Evolutionary conservation across 1,140 invertebrate genomes (phyloP).

Genomic region (Lysiphlebus fabarum): DNA sequence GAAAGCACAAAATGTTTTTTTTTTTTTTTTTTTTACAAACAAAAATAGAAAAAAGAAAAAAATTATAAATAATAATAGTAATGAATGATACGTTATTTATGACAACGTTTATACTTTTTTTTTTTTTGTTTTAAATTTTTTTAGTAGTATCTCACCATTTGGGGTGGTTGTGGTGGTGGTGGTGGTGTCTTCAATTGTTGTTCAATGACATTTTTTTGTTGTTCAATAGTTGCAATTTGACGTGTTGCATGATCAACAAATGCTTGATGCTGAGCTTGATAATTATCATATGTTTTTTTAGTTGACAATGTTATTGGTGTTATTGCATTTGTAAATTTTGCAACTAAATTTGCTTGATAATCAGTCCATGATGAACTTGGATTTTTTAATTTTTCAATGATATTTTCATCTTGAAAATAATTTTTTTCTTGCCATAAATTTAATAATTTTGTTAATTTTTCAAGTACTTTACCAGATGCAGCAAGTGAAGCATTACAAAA

Average conservation of each 20-base stretch:
- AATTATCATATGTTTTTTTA: slow-evolving; percentile 74
- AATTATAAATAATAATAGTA: background rate
- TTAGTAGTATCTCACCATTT: slow-evolving; percentile 17
- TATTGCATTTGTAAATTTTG: slow-evolving; percentile 73
- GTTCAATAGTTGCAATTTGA: slow-evolving; percentile 79
- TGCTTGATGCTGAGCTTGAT: slow-evolving; percentile 91
- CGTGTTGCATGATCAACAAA: slow-evolving; percentile 88
- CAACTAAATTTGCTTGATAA: slow-evolving; percentile 78
- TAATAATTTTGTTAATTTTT: slow-evolving; percentile 87
- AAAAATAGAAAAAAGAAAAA: background rate
- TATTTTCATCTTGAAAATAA: slow-evolving; percentile 84
- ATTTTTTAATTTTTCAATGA: slow-evolving; percentile 80
- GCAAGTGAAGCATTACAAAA: slow-evolving; percentile 87
- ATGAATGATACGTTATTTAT: background rate
- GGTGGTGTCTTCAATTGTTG: slow-evolving; percentile 59
- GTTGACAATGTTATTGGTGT: slow-evolving; percentile 71
- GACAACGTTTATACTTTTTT: background rate
- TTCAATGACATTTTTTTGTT: slow-evolving; percentile 74
- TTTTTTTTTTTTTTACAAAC: slow-evolving; percentile 1
- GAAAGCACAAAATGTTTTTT: background rate
- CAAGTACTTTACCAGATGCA: slow-evolving; percentile 80
- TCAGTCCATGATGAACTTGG: slow-evolving; percentile 77
- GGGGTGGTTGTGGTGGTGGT: slow-evolving; percentile 35
- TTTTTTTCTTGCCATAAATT: slow-evolving; percentile 94
- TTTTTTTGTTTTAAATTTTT: background rate